These are phyloP conservation scores for Andinoacara biseriatus DNA, from an alignment of 2,113 vertebrate species.

Conservation along the genomic window DNA sequence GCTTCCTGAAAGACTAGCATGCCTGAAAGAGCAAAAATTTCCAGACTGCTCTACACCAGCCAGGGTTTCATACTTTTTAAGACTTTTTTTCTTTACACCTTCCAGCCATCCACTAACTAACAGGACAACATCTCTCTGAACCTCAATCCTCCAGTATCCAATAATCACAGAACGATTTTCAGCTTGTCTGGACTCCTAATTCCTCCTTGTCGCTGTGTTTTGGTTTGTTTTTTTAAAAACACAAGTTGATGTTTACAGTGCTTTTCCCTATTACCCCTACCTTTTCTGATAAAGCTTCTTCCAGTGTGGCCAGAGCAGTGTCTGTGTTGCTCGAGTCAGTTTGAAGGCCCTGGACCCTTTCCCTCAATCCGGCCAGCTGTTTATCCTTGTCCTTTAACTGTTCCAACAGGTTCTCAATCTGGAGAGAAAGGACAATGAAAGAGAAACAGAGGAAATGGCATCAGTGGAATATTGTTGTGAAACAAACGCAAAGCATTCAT, in stretches of 20 bases:
- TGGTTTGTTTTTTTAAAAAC: background rate
- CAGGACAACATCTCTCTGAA: background rate
- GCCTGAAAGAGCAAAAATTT: constrained; percentile 21
- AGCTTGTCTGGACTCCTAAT: background rate
- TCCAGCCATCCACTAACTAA: background rate
- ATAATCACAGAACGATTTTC: background rate
- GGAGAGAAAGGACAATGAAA: constrained; percentile 52
- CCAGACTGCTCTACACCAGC: background rate
- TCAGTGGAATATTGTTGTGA: background rate
- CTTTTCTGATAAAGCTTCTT: constrained; percentile 97
- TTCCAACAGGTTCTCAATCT: constrained; percentile 98
- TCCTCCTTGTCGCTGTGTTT: background rate
- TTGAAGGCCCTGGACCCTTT: constrained; percentile 94
- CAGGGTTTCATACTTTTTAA: constrained; percentile 17
- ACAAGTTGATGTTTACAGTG: background rate
- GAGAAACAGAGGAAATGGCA: constrained; percentile 2
- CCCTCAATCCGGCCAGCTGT: constrained; percentile 91
- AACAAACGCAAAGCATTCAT: constrained; percentile 9
- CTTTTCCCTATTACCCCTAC: constrained; percentile 69
- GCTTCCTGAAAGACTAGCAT: constrained; percentile 42
- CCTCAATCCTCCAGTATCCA: background rate
- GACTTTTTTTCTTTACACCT: background rate
- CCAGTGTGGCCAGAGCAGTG: constrained; percentile 91
- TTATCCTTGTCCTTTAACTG: constrained; percentile 98
- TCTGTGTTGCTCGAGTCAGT: constrained; percentile 98